Evolutionary conservation across 2,888 invertebrate genomes (phyloP), one percentile per base, ranked within the genome.

Genomic region (Andrena praecox): DNA sequence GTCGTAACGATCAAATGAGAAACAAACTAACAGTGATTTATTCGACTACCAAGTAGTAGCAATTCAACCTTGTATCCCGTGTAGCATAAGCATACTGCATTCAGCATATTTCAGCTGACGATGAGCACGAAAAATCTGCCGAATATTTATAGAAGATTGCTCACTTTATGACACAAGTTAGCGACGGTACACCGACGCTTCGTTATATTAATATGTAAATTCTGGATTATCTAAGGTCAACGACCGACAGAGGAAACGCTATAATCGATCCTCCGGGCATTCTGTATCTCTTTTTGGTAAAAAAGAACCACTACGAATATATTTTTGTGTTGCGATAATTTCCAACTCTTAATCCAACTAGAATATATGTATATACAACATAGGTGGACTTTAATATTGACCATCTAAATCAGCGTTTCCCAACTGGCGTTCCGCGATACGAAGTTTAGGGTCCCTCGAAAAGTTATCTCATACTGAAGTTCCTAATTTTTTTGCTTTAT

Each of bases 91-190:
- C 42, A 6, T 54, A 35, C 16, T 8, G 33, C 10, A 42, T 29
- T 48, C 31, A 10, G n/a, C 2, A 27, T n/a, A 42, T 2, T 24
- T n/a, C 2, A 20, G 6, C 27, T n/a, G 3, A 0, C 2, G 10
- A 42, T 29, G 24, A 29, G 35, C 35, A 12, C 16, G 42, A 42
- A 50, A 29, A 56, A 16, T 35, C 31, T 33, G 48, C 2, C 10
- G 7, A 35, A 60, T 27, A 75, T 52, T 27, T 79, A 50, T 69
- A 69, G 48, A 68, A 69, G 10, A 12, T 77, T 35, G 48, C n/a
- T 67, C 29, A 56, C 54, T 62, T 63, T 54, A 54, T 67, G 52
- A 54, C 12, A 54, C 33, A 63, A 68, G 8, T 33, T n/a, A 54
- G 20, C 20, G 52, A 66, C 3, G n/a, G 16, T 42, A 24, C 42